Evolutionary conservation across 2,888 invertebrate genomes (phyloP).

Genomic region (Ichneumon xanthorius): DNA sequence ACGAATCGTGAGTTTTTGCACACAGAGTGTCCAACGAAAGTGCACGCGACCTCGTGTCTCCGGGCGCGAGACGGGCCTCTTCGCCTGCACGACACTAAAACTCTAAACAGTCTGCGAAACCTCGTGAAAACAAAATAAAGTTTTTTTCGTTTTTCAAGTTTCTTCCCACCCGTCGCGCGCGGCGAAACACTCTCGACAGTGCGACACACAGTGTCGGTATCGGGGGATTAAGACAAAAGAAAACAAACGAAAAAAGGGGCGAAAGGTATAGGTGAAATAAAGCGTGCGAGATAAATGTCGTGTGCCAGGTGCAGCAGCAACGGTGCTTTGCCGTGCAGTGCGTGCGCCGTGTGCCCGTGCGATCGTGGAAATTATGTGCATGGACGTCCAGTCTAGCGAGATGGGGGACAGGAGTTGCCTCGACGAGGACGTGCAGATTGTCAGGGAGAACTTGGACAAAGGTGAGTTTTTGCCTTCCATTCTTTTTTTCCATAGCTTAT

Average conservation of each 20-base stretch:
- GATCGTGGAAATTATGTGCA: slow-evolving; percentile 82
- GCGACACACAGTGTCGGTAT: not conserved
- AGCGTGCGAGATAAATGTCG: slow-evolving; percentile 79
- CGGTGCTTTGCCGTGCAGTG: slow-evolving; percentile 76
- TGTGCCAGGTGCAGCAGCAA: slow-evolving; percentile 69
- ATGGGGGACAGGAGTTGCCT: slow-evolving; percentile 80
- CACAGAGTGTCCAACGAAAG: not conserved
- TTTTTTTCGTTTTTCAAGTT: slow-evolving; percentile 17
- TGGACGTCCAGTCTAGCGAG: slow-evolving; percentile 83
- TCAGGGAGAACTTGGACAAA: slow-evolving; percentile 80
- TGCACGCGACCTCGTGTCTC: slow-evolving; percentile 5
- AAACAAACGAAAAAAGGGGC: not conserved
- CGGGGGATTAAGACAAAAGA: not conserved
- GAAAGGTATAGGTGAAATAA: slow-evolving; percentile 46
- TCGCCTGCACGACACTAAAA: not conserved
- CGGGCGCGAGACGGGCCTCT: not conserved
- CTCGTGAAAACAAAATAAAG: not conserved
- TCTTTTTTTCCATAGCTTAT: not conserved
- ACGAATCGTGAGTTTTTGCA: not conserved
- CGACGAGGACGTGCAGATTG: slow-evolving; percentile 83
- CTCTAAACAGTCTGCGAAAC: not conserved
- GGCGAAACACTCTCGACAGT: not conserved
- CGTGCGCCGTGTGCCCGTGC: slow-evolving; percentile 71
- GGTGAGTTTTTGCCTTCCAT: slow-evolving; percentile 72
- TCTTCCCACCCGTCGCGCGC: slow-evolving; percentile 16